Conservation (phyloP, 1,140 invertebrate genomes). For the Drosophila burlai region DNA sequence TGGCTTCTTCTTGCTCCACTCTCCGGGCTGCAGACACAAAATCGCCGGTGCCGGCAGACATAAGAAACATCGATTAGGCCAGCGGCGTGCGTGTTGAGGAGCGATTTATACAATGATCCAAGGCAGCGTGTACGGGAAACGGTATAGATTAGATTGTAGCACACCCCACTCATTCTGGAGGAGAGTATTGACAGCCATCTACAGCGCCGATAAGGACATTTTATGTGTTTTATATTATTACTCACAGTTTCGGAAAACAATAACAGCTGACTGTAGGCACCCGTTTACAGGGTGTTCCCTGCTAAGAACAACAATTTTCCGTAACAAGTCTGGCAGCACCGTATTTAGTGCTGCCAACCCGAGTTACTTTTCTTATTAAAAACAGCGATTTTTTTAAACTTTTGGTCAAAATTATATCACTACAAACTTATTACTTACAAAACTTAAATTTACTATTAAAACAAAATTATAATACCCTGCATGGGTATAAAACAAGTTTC, state of each 20-base stretch:
- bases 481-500: too few species aligned
- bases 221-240: slow-evolving; percentile 20
- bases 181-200: not conserved
- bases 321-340: not conserved
- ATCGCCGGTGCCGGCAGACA: slow-evolving; percentile 34
- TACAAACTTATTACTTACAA: too few species aligned
- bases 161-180: slow-evolving; percentile 1
- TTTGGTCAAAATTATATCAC: too few species aligned
- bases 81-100: not conserved
- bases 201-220: not conserved
- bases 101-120: slow-evolving; percentile 8
- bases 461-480: too few species aligned
- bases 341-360: not conserved
- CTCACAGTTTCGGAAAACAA: slow-evolving; percentile 33
- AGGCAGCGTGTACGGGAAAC: slow-evolving; percentile 62
- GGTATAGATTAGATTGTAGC: slow-evolving; percentile 42
- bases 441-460: too few species aligned
- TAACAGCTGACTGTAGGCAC: slow-evolving; percentile 28
- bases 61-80: slow-evolving; percentile 45
- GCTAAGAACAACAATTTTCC: too few species aligned
- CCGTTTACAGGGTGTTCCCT: too few species aligned
- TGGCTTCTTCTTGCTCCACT: slow-evolving; percentile 49
- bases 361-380: not conserved
- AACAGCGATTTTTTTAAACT: too few species aligned
- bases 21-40: slow-evolving; percentile 41